Base-by-base conservation (phyloP, 1,140 invertebrate genomes). In the Drosophila nigromelanica region DNA sequence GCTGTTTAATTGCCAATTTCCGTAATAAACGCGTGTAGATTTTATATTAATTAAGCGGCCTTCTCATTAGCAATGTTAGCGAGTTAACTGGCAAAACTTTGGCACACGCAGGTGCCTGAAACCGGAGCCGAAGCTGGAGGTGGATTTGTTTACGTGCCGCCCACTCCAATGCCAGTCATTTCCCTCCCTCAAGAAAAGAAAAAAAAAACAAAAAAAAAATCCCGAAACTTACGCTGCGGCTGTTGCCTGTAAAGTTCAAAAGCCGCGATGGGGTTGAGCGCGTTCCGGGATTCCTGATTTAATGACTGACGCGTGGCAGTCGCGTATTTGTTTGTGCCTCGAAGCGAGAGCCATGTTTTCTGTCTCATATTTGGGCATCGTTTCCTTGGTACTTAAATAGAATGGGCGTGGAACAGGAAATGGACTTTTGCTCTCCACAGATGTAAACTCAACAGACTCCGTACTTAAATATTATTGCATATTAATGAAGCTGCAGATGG, bases 231-330 rank as follows among this genome's bases (percentile, higher is more conserved):
- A 78, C 11, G 18, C 30, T 15, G 52, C 43, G 63, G 60, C 60
- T 21, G 24, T 37, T 43, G 61, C 61, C 61, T 74, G 56, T 43
- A 73, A 81, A 81, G 74, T 81, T 81, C 78, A 81, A 81, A 81
- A 81, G 79, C 70, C 59, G 27, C 50, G 58, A 67, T 37, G 66
- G 69, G 61, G 40, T 58, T 72, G 52, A 77, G 55, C 11, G 45
- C 37, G 48, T 45, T 55, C 27, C 59, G 21, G 37, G 60, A 66
- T 73, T 73, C 55, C 47, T 55, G 72, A 81, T 81, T 81, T 81
- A 81, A 81, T 80, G 79, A 81, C 79, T 77, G 74, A 72, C 79
- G 78, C 79, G 79, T 81, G 79, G 69, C 79, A 68, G 43, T 62
- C 68, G 62, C 50, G 59, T 80, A 74, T 81, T 81, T 81, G 74